Evolutionary conservation across 2,113 vertebrate genomes (phyloP).

Genomic region (Pipa parva): DNA sequence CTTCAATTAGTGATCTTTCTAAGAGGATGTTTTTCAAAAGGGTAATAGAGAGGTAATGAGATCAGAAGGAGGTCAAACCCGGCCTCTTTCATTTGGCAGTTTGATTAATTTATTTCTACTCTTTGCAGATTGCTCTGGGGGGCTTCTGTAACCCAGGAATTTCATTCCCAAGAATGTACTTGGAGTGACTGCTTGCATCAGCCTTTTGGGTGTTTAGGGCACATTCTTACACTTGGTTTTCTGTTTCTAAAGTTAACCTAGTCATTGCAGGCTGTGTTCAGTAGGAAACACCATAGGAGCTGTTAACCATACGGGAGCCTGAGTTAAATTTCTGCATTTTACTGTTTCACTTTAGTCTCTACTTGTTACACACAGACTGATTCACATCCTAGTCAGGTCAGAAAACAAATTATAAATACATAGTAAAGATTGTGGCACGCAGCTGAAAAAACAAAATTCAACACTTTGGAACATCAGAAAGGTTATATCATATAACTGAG

Average conservation of each 20-base stretch:
- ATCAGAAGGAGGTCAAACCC: constrained; percentile 83
- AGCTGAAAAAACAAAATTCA: too few relatives aligned
- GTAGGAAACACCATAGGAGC: not conserved
- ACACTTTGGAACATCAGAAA: too few relatives aligned
- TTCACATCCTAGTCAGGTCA: too few relatives aligned
- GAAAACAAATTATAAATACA: too few relatives aligned
- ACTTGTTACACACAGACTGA: not conserved
- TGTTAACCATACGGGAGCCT: too few relatives aligned
- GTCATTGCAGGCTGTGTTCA: not conserved
- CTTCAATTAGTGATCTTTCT: constrained; percentile 89
- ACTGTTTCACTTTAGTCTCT: too few relatives aligned
- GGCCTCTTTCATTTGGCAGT: constrained; percentile 80
- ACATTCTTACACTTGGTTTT: constrained; percentile 41
- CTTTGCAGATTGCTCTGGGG: constrained; percentile 75
- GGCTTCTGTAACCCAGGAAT: constrained; percentile 73
- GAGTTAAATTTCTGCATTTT: too few relatives aligned
- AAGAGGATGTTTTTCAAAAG: constrained; percentile 82
- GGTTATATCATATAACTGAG: too few relatives aligned
- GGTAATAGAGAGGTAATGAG: constrained; percentile 84
- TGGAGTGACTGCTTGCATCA: constrained; percentile 52
- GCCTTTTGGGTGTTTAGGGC: constrained; percentile 46
- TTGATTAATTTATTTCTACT: constrained; percentile 94
- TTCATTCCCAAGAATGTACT: constrained; percentile 57
- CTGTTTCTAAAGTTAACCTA: constrained; percentile 4
- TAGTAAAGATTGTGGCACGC: too few relatives aligned